Percentiles rank a stretch among this genome's conserved stretches.
Conservation (phyloP, 1,140 invertebrate genomes). For the Microplitis mediator region DNA sequence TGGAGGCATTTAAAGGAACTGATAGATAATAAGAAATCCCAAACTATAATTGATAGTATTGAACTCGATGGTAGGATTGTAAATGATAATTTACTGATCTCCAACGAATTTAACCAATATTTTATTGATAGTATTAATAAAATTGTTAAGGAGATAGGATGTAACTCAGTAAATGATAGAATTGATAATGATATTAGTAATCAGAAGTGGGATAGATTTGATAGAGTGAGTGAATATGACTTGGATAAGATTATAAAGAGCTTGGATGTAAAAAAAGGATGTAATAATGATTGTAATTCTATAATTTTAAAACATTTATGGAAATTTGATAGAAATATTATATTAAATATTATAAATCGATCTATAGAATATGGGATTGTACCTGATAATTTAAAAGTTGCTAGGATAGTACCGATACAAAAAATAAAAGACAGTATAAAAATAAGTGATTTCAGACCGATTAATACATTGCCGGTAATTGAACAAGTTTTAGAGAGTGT, state of each 20-base stretch:
- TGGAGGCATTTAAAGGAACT: neutral
- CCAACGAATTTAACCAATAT: neutral
- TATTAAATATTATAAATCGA: conserved; percentile 23
- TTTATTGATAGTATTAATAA: neutral
- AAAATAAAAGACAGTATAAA: conserved; percentile 31
- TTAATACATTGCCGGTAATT: conserved; percentile 29
- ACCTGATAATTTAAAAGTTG: conserved; percentile 29
- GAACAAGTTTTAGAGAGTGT: conserved; percentile 32
- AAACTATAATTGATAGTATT: neutral
- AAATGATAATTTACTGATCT: neutral
- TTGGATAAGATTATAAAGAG: too few species aligned
- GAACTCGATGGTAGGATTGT: neutral
- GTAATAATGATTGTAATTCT: too few species aligned
- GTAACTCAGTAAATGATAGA: neutral
- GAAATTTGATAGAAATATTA: neutral
- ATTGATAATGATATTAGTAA: too few species aligned
- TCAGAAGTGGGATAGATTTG: too few species aligned
- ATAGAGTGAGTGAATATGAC: too few species aligned
- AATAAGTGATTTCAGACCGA: conserved; percentile 29
- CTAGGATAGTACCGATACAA: conserved; percentile 28
- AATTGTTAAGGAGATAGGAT: neutral
- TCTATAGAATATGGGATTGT: conserved; percentile 10
- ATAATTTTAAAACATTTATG: too few species aligned
- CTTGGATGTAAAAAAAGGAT: too few species aligned
- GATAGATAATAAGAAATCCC: neutral